Evolutionary conservation across 37 sponge, comb jelly and placozoan species (phyloP).

Genomic region (Beroe forskalii): DNA sequence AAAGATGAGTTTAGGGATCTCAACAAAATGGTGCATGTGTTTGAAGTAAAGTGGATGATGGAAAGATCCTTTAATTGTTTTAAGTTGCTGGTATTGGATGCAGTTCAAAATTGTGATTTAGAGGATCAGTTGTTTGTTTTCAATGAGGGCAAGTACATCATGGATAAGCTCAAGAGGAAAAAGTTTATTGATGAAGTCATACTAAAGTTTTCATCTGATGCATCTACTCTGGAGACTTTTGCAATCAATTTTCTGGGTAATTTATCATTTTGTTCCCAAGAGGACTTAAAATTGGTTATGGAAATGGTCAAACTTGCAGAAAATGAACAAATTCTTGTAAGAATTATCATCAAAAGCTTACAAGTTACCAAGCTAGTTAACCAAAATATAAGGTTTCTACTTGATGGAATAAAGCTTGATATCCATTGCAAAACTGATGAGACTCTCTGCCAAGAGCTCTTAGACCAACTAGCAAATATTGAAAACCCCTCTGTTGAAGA

Average conservation of each 20-base stretch:
- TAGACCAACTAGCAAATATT: neutral
- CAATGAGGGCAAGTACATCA: neutral
- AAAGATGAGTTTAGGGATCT: neutral
- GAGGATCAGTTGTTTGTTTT: too few species aligned
- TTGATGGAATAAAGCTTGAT: neutral
- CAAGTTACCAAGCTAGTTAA: neutral
- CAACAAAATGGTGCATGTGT: slow-evolving; percentile 23
- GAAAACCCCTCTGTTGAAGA: slow-evolving; percentile 3
- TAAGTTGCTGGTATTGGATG: neutral
- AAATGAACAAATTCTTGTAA: neutral
- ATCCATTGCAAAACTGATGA: neutral
- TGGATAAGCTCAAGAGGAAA: neutral
- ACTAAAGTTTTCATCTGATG: neutral
- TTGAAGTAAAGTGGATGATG: neutral
- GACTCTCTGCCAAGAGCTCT: neutral
- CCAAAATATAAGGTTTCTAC: neutral
- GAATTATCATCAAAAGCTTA: neutral
- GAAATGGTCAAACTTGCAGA: neutral
- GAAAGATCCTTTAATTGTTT: neutral
- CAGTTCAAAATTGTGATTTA: neutral
- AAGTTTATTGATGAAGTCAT: neutral
- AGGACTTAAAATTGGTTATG: neutral
- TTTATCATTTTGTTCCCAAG: neutral
- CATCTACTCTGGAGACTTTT: neutral
- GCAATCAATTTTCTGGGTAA: neutral